Evolutionary conservation across 2,797 vertebrate genomes (phyloP), one percentile per base, ranked within the genome.

Genomic region (Lepilemur ruficaudatus): DNA sequence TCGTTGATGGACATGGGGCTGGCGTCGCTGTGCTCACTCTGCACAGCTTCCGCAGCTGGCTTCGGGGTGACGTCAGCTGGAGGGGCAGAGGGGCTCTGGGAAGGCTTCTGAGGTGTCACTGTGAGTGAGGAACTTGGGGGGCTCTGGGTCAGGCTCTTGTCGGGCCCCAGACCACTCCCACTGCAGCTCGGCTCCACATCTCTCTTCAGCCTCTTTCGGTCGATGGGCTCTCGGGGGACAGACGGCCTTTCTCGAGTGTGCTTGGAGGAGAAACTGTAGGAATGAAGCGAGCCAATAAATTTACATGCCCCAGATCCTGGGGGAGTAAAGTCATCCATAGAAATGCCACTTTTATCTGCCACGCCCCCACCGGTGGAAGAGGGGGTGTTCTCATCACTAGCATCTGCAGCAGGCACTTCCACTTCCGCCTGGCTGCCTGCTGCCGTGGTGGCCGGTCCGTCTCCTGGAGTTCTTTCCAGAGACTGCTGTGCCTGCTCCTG

Each of bases 231-330:
- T 7, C 98, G 98, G 13, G 98, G 98, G n/a, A 98, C 96, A 0
- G 98, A 91, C 0, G 98, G 98, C 93, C 97, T 97, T 97, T 99
- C 98, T 18, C 98, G 94, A 20, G 98, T 91, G 10, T 98, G 99
- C 95, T 96, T 98, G n/a, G 99, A 99, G 92, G 99, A 98, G 89
- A 98, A 99, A 94, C 99, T 99, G 55, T 99, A 99, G 0, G 99
- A 99, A 89, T 99, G 99, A 22, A 99, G 98, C 3, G 99, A 98
- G 83, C 98, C 98, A 0, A 99, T 99, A 89, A 99, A 99, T 88
- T 98, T 99, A 97, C 99, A 98, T 7, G 98, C 98, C 13, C 98
- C 98, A 0, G 98, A 98, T 4, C 98, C 98, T 0, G 98, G 98
- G 23, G 99, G 99, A 0, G 97, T 98, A 93, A 99, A 99, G 96